Evolutionary conservation across 2,888 invertebrate genomes (phyloP).

Genomic region (Athalia rosae): DNA sequence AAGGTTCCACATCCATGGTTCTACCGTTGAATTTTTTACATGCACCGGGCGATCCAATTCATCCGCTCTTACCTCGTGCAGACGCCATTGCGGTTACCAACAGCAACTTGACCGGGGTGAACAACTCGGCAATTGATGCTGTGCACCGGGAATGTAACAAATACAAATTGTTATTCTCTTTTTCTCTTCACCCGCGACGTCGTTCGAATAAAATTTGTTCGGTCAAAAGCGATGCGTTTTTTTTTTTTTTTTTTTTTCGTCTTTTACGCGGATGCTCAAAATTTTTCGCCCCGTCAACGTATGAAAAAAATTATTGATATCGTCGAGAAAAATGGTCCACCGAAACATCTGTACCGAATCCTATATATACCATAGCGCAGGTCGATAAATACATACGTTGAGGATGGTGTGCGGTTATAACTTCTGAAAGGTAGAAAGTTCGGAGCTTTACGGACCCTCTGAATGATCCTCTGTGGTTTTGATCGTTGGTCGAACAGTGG

Average conservation of each 20-base stretch:
- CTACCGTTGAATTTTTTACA: constrained; percentile 23
- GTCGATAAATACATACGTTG: constrained; percentile 5
- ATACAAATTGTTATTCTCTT: no score
- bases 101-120: not conserved
- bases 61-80: not conserved
- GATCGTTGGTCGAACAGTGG: constrained; percentile 32
- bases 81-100: constrained; percentile 5
- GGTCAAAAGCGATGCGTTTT: no score
- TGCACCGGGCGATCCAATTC: constrained; percentile 30
- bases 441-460: constrained; percentile 13
- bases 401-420: not conserved
- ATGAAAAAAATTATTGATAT: not conserved
- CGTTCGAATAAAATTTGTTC: no score
- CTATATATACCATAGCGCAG: not conserved
- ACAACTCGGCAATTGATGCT: constrained; percentile 18
- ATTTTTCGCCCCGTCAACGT: not conserved
- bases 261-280: no score
- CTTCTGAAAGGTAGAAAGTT: constrained; percentile 21
- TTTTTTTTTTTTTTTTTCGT: no score
- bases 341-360: constrained; percentile 25
- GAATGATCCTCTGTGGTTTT: constrained; percentile 5
- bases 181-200: no score
- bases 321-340: not conserved
- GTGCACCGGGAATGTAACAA: not conserved
- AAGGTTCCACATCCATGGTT: constrained; percentile 10